Conservation (phyloP, 2,113 vertebrate species). For the Cyanocitta stelleri region DNA sequence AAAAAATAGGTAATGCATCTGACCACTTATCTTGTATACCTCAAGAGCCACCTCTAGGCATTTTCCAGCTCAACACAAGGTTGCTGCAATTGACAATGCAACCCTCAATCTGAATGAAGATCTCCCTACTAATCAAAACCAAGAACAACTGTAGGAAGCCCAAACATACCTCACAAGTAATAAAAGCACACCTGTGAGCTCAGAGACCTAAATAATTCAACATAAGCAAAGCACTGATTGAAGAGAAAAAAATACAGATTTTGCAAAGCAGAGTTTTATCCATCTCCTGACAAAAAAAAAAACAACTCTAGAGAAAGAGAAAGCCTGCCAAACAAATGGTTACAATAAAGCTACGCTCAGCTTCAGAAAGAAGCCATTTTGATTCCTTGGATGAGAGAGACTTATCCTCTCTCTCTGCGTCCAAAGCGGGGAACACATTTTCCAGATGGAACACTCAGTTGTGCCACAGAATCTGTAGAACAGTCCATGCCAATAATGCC, state of each 20-base stretch:
- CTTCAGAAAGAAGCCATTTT: not conserved
- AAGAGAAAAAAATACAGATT: not conserved
- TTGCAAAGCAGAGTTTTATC: not conserved
- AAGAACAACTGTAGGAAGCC: not conserved
- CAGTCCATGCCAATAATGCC: not conserved
- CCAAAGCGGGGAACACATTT: not conserved
- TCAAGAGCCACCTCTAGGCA: not conserved
- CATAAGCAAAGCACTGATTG: not conserved
- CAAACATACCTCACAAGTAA: not conserved
- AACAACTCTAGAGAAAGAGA: not conserved
- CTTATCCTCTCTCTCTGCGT: not conserved
- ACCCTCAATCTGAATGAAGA: not conserved
- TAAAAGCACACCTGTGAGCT: not conserved
- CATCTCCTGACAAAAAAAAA: not conserved
- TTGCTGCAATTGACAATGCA: not conserved
- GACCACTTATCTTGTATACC: not conserved
- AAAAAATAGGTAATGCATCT: not conserved
- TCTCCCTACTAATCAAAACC: not conserved
- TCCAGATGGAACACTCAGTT: not conserved
- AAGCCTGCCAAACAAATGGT: not conserved
- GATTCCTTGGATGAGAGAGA: not conserved
- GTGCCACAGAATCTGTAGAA: not conserved
- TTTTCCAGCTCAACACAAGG: not conserved
- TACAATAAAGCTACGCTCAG: not conserved
- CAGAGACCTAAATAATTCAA: not conserved